A percentile compares a stretch with the other conserved stretches of the same genome.
These are phyloP conservation scores for Petrolisthes manimaculis DNA, from an alignment of 2,888 invertebrate genomes.

Conservation along the genomic window DNA sequence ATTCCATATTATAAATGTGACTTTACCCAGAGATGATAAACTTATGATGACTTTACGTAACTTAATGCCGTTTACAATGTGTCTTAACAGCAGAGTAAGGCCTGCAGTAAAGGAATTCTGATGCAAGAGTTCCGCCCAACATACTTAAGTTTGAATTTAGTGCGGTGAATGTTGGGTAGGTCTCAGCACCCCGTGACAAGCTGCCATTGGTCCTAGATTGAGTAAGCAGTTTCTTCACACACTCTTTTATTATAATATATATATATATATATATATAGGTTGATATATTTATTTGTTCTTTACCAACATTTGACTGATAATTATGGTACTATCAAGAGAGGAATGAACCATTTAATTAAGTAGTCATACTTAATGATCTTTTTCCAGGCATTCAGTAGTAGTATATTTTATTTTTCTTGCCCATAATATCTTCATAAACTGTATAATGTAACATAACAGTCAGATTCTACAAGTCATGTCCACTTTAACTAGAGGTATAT, in stretches of 20 bases:
- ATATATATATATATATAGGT: no score
- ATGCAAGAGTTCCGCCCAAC: constrained; percentile 8
- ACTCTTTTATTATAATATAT: background rate
- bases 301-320: background rate
- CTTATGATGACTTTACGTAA: no score
- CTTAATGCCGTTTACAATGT: background rate
- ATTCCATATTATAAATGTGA: no score
- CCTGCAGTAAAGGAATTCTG: constrained; percentile 29
- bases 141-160: constrained; percentile 3
- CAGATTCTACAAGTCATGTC: no score
- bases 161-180: constrained; percentile 14
- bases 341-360: background rate
- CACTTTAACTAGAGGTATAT: no score
- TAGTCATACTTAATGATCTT: background rate
- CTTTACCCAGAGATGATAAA: no score
- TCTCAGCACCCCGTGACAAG: constrained; percentile 19
- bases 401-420: no score
- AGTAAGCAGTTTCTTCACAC: constrained; percentile 33
- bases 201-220: constrained; percentile 6
- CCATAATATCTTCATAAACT: no score
- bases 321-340: constrained; percentile 29
- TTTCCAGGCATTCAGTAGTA: background rate
- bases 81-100: constrained; percentile 33
- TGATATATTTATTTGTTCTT: background rate
- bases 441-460: no score